phyloP scores from a whole-genome alignment of 1,140 invertebrate species.

The Drosophila subobscura region DNA sequence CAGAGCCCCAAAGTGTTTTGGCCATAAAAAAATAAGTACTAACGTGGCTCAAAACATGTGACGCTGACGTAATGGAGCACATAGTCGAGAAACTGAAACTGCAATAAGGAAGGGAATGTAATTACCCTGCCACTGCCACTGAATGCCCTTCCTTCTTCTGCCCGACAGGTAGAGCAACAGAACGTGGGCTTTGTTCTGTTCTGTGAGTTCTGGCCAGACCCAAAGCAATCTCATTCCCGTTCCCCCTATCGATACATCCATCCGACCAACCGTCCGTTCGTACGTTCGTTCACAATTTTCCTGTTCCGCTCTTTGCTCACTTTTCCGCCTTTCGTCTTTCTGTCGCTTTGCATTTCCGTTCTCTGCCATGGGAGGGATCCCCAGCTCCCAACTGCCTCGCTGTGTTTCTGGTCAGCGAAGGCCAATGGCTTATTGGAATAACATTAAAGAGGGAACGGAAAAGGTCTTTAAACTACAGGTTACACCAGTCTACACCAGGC shows the following conservation, averaged over 20 bases:
- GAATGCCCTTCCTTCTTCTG: not conserved
- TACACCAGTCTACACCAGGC: no score
- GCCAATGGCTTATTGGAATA: constrained; percentile 65
- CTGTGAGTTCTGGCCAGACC: constrained; percentile 24
- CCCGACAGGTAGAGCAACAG: constrained; percentile 9
- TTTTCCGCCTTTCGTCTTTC: constrained; percentile 15
- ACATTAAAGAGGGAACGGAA: constrained; percentile 10
- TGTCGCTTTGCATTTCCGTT: constrained; percentile 53
- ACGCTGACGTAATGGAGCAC: constrained; percentile 1
- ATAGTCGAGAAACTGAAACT: constrained; percentile 8
- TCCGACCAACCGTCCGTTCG: constrained; percentile 29
- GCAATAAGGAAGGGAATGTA: constrained; percentile 42
- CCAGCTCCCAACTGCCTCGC: constrained; percentile 3
- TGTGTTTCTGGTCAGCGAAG: constrained; percentile 58
- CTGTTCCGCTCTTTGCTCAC: constrained; percentile 50
- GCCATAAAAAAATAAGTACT: not conserved
- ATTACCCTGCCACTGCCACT: constrained; percentile 14
- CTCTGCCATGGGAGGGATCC: constrained; percentile 1
- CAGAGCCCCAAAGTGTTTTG: not conserved
- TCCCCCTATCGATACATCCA: no score
- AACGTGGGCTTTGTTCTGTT: constrained; percentile 5
- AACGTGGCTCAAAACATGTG: not conserved
- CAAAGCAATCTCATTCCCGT: constrained; percentile 7
- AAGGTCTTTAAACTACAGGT: constrained; percentile 36
- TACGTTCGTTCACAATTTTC: constrained; percentile 35